Base-by-base conservation (phyloP, 1,140 invertebrate species). In the Trinorchestia longiramus region DNA sequence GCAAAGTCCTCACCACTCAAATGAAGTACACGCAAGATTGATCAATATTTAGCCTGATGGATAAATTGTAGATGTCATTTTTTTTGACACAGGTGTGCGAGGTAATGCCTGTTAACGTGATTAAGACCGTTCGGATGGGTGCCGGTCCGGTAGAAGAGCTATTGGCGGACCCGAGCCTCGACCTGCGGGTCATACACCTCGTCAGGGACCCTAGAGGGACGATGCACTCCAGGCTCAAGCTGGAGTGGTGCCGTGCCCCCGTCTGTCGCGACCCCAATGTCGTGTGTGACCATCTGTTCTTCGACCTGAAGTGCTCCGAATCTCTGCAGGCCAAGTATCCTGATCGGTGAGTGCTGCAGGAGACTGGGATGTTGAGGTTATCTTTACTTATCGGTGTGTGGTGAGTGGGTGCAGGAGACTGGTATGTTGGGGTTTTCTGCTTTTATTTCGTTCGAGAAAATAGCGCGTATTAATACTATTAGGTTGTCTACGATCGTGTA, bases 131-230 rank as follows among this genome's bases (percentile, higher is more conserved):
- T 23, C 96, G 96, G 47, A 95, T 96, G 96, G 96, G 96, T 17
- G 53, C 96, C 11, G 90, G 41, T 0, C 96, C 96, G 1, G 95
- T 96, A 53, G 88, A 95, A 28, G 77, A 95, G 42, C 95, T 97
- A 0, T 95, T 97, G n/a, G 95, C 96, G 88, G 96, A 97, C 95
- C 91, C 96, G 6, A 95, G 47, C 6, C 95, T 97, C 23, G 95
- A 96, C 92, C 95, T 97, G 40, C 87, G 95, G 36, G 96, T 97
- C 8, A 44, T 97, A 28, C 96, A 96, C 47, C 87, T 97, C 42
- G 96, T 97, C 0, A 47, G 96, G 43, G 96, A 97, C 87, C 96
- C 96, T 11, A 96, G 96, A 40, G 96, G 96, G 6, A 96, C 92
- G 41, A 96, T 97, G 3, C 96, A 96, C 43, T 97, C 96, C 0